These are phyloP conservation scores for Mobula hypostoma DNA, from an alignment of 2,113 vertebrate species.

Conservation along the genomic window DNA sequence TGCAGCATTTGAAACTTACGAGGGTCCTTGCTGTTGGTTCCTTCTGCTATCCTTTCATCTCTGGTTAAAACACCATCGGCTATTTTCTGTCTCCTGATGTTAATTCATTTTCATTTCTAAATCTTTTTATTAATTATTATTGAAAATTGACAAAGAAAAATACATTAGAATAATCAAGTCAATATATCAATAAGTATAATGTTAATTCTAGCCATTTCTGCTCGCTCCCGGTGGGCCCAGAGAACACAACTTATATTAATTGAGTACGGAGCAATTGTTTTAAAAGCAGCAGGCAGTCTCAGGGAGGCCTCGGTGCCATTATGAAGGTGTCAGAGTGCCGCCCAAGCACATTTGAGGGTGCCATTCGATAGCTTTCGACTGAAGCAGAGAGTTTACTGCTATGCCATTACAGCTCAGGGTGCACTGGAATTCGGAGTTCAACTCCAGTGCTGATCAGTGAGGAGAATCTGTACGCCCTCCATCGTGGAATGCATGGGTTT, in stretches of 20 bases:
- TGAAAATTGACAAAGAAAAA: too few relatives aligned
- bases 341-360: not conserved
- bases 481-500: too few relatives aligned
- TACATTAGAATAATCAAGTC: too few relatives aligned
- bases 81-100: not conserved
- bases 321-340: not conserved
- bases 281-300: not conserved
- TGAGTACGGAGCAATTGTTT: not conserved
- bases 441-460: too few relatives aligned
- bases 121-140: too few relatives aligned
- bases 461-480: too few relatives aligned
- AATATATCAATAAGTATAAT: too few relatives aligned
- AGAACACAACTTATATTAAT: not conserved
- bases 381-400: too few relatives aligned
- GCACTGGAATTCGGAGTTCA: too few relatives aligned
- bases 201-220: not conserved
- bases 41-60: not conserved
- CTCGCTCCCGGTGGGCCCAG: not conserved
- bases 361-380: not conserved
- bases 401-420: too few relatives aligned
- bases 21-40: not conserved
- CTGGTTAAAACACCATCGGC: not conserved
- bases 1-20: not conserved
- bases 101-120: too few relatives aligned
- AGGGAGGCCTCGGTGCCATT: not conserved